A percentile compares a stretch with the other conserved stretches of the same genome.
Evolutionary conservation across 2,113 vertebrate genomes (phyloP).

Genomic region (Asarcornis scutulata): DNA sequence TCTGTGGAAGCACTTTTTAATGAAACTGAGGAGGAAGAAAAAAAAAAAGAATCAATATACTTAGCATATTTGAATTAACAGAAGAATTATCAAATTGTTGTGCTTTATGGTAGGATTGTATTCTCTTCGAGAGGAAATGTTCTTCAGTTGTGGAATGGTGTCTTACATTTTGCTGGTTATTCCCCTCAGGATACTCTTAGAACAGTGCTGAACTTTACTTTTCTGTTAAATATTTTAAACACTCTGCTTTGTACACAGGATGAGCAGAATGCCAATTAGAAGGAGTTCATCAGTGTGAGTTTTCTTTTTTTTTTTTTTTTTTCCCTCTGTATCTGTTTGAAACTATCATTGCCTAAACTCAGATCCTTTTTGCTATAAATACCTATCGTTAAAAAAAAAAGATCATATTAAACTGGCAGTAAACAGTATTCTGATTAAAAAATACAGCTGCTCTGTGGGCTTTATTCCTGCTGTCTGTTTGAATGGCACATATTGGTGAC

Average conservation of each 20-base stretch:
- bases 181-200: background rate
- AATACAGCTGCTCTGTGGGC: background rate
- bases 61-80: background rate
- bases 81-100: background rate
- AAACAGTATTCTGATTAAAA: background rate
- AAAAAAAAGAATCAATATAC: background rate
- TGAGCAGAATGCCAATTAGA: conserved; percentile 9
- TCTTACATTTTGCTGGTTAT: background rate
- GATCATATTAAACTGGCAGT: background rate
- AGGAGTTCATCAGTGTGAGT: background rate
- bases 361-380: background rate
- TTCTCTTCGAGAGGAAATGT: background rate
- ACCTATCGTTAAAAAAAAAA: background rate
- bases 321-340: background rate
- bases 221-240: conserved; percentile 20
- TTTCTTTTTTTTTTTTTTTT: background rate
- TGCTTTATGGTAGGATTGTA: background rate
- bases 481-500: background rate
- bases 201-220: conserved; percentile 13
- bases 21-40: background rate
- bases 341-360: background rate
- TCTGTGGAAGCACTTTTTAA: background rate
- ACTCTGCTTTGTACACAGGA: background rate
- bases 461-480: background rate
- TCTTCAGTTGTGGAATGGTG: background rate